Evolutionary conservation across 2,797 vertebrate genomes (phyloP).

Genomic region (Scolopax rusticola): DNA sequence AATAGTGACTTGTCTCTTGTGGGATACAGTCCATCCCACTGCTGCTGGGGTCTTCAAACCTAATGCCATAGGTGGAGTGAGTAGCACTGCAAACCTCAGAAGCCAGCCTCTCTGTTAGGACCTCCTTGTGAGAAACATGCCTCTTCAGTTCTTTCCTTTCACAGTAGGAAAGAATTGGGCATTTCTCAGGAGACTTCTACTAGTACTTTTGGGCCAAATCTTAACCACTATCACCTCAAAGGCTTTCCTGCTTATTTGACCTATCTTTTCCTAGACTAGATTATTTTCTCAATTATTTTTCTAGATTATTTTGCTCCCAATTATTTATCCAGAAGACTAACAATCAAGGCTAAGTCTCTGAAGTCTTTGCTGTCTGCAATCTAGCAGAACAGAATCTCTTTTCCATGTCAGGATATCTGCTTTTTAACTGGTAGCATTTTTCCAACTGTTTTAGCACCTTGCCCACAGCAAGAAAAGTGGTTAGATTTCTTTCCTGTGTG

Average conservation of each 20-base stretch:
- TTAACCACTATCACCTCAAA: not conserved
- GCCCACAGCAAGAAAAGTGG: not conserved
- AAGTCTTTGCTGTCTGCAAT: not conserved
- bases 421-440: not conserved
- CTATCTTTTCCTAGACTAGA: not conserved
- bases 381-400: not conserved
- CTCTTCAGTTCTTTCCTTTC: not conserved
- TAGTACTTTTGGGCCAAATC: not conserved
- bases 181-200: not conserved
- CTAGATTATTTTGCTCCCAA: not conserved
- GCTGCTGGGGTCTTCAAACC: not conserved
- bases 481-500: not conserved
- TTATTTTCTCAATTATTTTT: not conserved
- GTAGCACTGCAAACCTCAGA: not conserved
- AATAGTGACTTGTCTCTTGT: too few relatives aligned
- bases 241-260: not conserved
- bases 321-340: not conserved
- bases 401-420: not conserved
- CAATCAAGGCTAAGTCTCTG: not conserved
- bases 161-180: not conserved
- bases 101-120: not conserved
- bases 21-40: not conserved
- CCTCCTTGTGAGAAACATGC: not conserved
- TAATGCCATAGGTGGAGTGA: not conserved
- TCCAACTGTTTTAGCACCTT: not conserved